These are phyloP conservation scores for Condylura cristata DNA, from an alignment of 2,113 vertebrate genomes.

Conservation along the genomic window DNA sequence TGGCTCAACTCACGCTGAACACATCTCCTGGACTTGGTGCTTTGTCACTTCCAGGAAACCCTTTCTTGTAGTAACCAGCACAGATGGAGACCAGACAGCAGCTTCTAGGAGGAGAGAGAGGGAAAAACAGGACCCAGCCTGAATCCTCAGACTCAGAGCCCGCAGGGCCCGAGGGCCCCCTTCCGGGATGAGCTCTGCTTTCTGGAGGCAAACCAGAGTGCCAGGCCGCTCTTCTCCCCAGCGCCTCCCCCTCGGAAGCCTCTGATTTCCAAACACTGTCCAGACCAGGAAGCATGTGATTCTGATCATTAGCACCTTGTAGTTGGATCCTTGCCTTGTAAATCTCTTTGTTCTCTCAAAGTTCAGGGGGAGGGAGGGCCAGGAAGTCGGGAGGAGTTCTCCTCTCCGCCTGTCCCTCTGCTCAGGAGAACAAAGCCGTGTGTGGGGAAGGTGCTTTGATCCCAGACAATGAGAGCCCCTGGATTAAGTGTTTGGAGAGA, in stretches of 20 bases:
- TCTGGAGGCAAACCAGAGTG: background rate
- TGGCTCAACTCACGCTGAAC: background rate
- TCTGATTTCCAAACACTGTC: background rate
- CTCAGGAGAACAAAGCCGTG: slow-evolving; percentile 67
- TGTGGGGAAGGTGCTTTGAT: slow-evolving; percentile 66
- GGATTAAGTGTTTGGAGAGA: slow-evolving; percentile 74
- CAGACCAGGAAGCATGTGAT: slow-evolving; percentile 7
- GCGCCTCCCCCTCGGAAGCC: fast-evolving
- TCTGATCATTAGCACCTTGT: slow-evolving; percentile 71
- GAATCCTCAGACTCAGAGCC: background rate
- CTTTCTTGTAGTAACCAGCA: background rate
- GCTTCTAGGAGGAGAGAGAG: background rate
- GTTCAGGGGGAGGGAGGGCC: slow-evolving; percentile 59
- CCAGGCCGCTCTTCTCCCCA: background rate
- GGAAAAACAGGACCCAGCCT: no score
- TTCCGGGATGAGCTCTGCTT: background rate
- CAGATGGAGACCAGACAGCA: background rate
- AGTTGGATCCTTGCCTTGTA: slow-evolving; percentile 62
- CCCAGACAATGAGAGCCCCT: slow-evolving; percentile 41
- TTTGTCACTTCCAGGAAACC: background rate
- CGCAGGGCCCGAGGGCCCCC: fast-evolving
- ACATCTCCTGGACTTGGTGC: background rate
- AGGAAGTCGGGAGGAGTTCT: slow-evolving; percentile 50
- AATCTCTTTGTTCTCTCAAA: slow-evolving; percentile 73
- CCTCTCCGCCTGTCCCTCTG: slow-evolving; percentile 27